A percentile compares a stretch with the other conserved stretches of the same genome.
Conservation (phyloP, 2,797 vertebrate genomes). For the Esox masquinongy region DNA sequence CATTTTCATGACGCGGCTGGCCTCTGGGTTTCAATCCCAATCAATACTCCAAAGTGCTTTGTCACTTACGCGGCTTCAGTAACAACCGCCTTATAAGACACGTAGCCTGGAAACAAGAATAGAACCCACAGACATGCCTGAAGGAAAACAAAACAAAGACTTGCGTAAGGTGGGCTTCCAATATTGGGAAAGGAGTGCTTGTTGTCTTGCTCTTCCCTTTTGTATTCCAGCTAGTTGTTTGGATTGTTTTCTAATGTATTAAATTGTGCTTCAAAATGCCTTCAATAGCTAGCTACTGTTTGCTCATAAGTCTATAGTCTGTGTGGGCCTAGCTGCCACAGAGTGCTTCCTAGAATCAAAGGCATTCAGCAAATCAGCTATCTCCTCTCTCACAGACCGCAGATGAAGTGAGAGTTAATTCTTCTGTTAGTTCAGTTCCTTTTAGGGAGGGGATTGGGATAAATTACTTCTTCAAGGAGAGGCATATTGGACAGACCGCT, state of each 20-base stretch:
- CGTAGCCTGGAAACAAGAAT: slow-evolving; percentile 49
- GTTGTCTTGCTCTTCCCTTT: slow-evolving; percentile 42
- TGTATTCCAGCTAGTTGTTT: slow-evolving; percentile 29
- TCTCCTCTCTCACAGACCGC: slow-evolving; percentile 23
- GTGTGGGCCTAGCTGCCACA: slow-evolving; percentile 1
- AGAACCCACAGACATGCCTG: slow-evolving; percentile 51
- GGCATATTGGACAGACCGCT: no score
- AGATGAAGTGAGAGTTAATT: slow-evolving; percentile 33
- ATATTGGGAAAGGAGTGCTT: slow-evolving; percentile 49
- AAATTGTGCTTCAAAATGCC: slow-evolving; percentile 37
- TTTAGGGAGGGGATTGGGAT: no score
- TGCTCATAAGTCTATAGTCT: slow-evolving; percentile 46
- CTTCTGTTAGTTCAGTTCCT: slow-evolving; percentile 18
- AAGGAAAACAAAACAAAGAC: slow-evolving; percentile 31
- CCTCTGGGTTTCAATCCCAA: slow-evolving; percentile 44
- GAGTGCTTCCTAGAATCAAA: slow-evolving; percentile 35
- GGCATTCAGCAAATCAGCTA: slow-evolving; percentile 23
- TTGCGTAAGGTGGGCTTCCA: slow-evolving; percentile 43
- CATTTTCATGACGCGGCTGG: background rate
- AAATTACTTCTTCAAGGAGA: no score
- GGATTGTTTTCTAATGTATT: slow-evolving; percentile 18
- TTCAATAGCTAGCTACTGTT: slow-evolving; percentile 20
- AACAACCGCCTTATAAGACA: slow-evolving; percentile 40
- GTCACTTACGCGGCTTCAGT: slow-evolving; percentile 47
- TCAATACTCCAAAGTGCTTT: slow-evolving; percentile 52